Evolutionary conservation across 2,113 vertebrate species (phyloP).

Genomic region (Mobula hypostoma): DNA sequence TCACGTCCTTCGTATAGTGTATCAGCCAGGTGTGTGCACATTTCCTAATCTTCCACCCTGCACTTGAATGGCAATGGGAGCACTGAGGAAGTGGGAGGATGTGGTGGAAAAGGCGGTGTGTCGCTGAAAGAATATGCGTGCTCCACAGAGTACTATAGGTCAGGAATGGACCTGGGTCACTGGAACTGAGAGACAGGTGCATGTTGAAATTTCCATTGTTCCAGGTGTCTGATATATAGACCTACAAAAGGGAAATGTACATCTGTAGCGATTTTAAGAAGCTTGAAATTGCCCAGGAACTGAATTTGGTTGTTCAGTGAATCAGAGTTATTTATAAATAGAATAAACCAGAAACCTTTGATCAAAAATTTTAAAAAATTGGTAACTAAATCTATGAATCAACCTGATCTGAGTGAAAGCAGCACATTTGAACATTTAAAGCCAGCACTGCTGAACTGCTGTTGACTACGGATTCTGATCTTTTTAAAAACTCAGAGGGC

Average conservation of each 20-base stretch:
- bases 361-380: conserved; percentile 8
- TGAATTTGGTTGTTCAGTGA: neutral
- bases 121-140: too few species aligned
- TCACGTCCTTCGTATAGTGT: too few species aligned
- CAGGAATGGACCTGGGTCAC: too few species aligned
- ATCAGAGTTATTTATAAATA: conserved; percentile 16
- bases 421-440: neutral
- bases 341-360: conserved; percentile 16
- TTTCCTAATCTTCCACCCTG: too few species aligned
- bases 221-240: neutral
- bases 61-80: too few species aligned
- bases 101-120: too few species aligned
- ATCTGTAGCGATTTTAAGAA: neutral
- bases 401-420: conserved; percentile 9
- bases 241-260: neutral
- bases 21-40: too few species aligned
- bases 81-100: too few species aligned
- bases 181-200: neutral
- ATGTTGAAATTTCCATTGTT: neutral
- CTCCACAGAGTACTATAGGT: too few species aligned
- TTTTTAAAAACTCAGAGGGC: neutral
- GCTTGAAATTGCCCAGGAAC: neutral
- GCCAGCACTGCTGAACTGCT: neutral
- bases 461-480: neutral
- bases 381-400: conserved; percentile 28